phyloP scores from a whole-genome alignment of 2,888 invertebrate species.

The Euplexia lucipara region DNA sequence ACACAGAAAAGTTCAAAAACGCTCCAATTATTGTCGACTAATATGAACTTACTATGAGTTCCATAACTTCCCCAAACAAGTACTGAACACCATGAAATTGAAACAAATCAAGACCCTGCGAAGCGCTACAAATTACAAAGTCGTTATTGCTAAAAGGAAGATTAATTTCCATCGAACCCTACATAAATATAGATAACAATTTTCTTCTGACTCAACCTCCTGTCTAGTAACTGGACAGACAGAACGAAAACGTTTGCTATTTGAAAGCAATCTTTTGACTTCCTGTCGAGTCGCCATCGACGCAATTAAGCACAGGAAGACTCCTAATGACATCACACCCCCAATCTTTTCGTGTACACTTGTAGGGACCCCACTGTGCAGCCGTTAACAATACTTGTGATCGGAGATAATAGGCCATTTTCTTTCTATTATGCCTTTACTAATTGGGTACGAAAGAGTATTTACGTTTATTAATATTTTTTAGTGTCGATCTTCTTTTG shows the following conservation, averaged over 20 bases:
- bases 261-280: slow-evolving; percentile 88
- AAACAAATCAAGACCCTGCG: slow-evolving; percentile 23
- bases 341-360: slow-evolving; percentile 73
- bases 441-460: slow-evolving; percentile 56
- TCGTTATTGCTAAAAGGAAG: slow-evolving; percentile 22
- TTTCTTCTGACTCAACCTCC: slow-evolving; percentile 55
- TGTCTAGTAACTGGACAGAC: slow-evolving; percentile 69
- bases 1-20: too few relatives aligned
- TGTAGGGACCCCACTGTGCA: slow-evolving; percentile 59
- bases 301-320: slow-evolving; percentile 88
- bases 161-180: slow-evolving; percentile 36
- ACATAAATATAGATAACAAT: slow-evolving; percentile 28
- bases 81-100: slow-evolving; percentile 1
- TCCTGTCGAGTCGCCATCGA: slow-evolving; percentile 84
- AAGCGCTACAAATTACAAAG: slow-evolving; percentile 40
- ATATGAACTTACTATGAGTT: too few relatives aligned
- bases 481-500: slow-evolving; percentile 25
- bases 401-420: slow-evolving; percentile 46
- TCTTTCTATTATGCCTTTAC: slow-evolving; percentile 48
- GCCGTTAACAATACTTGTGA: slow-evolving; percentile 54
- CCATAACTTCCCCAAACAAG: not conserved
- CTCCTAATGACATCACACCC: slow-evolving; percentile 82
- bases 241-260: slow-evolving; percentile 78
- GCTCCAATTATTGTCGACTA: too few relatives aligned
- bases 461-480: slow-evolving; percentile 47